Percentiles rank a stretch among this genome's conserved stretches.
phyloP scores from a whole-genome alignment of 2,113 vertebrate genomes.

The Alouatta palliata region DNA sequence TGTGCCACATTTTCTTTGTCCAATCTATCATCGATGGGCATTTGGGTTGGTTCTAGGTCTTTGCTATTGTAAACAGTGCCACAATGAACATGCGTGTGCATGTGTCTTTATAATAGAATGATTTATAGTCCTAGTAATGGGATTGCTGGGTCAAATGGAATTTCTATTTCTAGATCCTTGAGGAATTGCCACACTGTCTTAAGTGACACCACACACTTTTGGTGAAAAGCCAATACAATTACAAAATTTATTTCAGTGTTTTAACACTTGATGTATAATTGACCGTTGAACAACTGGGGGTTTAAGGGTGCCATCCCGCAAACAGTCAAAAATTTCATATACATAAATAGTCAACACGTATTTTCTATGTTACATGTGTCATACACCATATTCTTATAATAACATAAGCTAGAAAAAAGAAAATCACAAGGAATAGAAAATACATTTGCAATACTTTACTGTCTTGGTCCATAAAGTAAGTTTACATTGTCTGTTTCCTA shows the following conservation, averaged over 20 bases:
- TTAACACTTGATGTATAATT: background rate
- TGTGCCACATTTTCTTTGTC: no score
- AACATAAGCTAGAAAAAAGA: background rate
- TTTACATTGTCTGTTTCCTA: background rate
- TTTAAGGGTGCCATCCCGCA: background rate
- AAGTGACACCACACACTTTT: background rate
- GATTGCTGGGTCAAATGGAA: no score
- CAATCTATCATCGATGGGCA: no score
- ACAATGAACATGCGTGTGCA: no score
- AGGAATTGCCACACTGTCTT: no score
- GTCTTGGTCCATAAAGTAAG: background rate
- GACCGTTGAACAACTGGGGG: background rate
- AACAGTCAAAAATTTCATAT: background rate
- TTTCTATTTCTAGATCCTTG: no score
- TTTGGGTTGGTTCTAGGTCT: no score
- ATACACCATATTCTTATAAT: background rate
- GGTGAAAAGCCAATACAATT: background rate
- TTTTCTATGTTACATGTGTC: background rate
- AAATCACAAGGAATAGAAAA: background rate
- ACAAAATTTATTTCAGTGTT: background rate
- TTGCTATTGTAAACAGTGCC: no score
- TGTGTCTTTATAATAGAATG: no score
- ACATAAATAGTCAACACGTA: background rate
- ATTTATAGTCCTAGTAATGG: no score
- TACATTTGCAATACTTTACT: background rate